Percentiles rank a stretch among this genome's conserved stretches.
Evolutionary conservation across 2,797 vertebrate species (phyloP).

Genomic region (Chaunax sp.): DNA sequence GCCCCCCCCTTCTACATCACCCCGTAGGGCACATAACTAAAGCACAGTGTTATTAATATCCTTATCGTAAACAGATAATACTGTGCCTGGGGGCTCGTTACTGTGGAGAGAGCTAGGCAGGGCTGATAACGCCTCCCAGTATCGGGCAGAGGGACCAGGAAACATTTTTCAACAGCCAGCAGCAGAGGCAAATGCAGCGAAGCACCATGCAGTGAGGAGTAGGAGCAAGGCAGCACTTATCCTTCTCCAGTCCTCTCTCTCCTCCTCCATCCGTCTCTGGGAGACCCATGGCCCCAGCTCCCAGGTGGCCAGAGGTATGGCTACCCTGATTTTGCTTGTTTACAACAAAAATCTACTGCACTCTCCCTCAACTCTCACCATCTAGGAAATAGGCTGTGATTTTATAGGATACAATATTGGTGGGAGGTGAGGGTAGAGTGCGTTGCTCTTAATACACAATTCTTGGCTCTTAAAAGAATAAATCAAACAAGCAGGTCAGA

Average conservation of each 20-base stretch:
- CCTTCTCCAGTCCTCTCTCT: slow-evolving; percentile 28
- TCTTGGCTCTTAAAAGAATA: slow-evolving; percentile 64
- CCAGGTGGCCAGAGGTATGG: slow-evolving; percentile 55
- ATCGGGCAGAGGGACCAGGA: slow-evolving; percentile 65
- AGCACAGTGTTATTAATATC: slow-evolving; percentile 82
- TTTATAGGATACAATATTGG: slow-evolving; percentile 64
- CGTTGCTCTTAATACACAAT: slow-evolving; percentile 56
- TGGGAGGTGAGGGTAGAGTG: slow-evolving; percentile 30
- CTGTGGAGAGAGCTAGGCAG: slow-evolving; percentile 63
- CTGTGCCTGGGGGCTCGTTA: slow-evolving; percentile 78
- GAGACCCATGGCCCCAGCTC: slow-evolving; percentile 41
- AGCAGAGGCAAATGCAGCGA: slow-evolving; percentile 45
- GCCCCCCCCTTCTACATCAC: slow-evolving; percentile 21
- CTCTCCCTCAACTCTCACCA: not conserved
- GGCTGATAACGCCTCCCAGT: slow-evolving; percentile 73
- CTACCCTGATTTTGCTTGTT: slow-evolving; percentile 51
- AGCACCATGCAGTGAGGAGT: slow-evolving; percentile 21
- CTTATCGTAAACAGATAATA: slow-evolving; percentile 84
- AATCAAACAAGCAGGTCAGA: slow-evolving; percentile 67
- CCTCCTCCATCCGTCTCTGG: slow-evolving; percentile 50
- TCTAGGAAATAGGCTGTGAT: slow-evolving; percentile 36
- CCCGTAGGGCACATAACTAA: slow-evolving; percentile 71
- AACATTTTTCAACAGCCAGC: slow-evolving; percentile 70
- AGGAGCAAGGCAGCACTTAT: slow-evolving; percentile 55
- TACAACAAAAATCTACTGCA: slow-evolving; percentile 45